A percentile compares a stretch with the other conserved stretches of the same genome.
These are phyloP conservation scores for Drosophila simulans DNA, from an alignment of 1,140 invertebrate genomes.

Conservation along the genomic window DNA sequence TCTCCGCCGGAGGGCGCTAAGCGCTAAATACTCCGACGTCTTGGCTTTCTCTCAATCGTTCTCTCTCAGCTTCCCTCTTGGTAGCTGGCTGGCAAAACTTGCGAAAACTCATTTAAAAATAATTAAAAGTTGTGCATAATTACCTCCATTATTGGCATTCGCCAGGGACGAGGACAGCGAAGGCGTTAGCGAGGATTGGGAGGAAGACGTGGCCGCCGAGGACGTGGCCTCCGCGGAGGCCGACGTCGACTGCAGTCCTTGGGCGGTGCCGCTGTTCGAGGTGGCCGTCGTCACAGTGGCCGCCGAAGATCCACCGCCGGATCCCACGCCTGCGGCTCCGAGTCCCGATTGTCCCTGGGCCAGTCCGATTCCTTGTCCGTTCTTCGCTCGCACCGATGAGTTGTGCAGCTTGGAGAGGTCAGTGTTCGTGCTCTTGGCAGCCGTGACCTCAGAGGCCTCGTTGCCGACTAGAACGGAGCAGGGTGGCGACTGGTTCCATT, in stretches of 20 bases:
- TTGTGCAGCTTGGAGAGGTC: slow-evolving; percentile 84
- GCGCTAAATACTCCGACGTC: slow-evolving; percentile 52
- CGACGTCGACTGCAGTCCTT: slow-evolving; percentile 73
- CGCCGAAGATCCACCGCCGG: slow-evolving; percentile 31
- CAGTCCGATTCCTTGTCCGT: slow-evolving; percentile 85
- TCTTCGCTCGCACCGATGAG: slow-evolving; percentile 86
- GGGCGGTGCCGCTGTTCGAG: slow-evolving; percentile 71
- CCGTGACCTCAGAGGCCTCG: slow-evolving; percentile 81
- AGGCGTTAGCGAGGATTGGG: slow-evolving; percentile 71
- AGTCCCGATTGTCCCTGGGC: slow-evolving; percentile 83
- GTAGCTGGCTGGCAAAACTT: slow-evolving; percentile 51
- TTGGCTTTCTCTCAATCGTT: slow-evolving; percentile 16
- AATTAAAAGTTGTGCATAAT: slow-evolving; percentile 85
- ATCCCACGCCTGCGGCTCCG: slow-evolving; percentile 86
- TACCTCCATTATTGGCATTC: slow-evolving; percentile 85
- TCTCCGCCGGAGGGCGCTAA: slow-evolving; percentile 51
- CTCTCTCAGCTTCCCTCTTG: slow-evolving; percentile 14
- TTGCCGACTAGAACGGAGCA: slow-evolving; percentile 93
- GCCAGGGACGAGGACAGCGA: slow-evolving; percentile 80
- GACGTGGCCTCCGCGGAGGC: slow-evolving; percentile 73
- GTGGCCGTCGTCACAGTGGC: slow-evolving; percentile 70
- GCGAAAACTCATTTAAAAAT: slow-evolving; percentile 84
- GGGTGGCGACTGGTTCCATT: slow-evolving; percentile 91
- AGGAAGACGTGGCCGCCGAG: slow-evolving; percentile 67
- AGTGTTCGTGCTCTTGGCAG: slow-evolving; percentile 84